phyloP scores from a whole-genome alignment of 92 coral and sea anemone species.

The Paramuricea clavata region DNA sequence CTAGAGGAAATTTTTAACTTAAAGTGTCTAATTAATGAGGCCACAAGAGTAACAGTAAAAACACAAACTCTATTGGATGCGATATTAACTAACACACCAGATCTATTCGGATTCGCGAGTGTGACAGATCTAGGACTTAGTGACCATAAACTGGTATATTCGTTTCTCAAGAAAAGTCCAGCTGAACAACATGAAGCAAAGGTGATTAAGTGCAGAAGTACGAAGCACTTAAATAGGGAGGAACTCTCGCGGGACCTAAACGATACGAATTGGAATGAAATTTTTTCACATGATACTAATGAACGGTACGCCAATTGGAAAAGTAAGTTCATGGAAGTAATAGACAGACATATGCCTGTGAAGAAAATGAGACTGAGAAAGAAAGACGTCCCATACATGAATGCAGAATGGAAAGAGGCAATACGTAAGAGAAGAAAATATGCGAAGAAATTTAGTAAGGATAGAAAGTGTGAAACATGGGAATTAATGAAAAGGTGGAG shows the following conservation, averaged over 20 bases:
- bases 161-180: neutral
- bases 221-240: neutral
- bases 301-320: neutral
- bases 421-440: conserved; percentile 58
- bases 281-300: too few relatives aligned
- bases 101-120: neutral
- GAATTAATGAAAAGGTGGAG: conserved; percentile 54
- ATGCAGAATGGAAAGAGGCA: conserved; percentile 64
- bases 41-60: neutral
- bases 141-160: neutral
- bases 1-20: conserved; percentile 59
- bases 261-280: neutral
- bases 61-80: neutral
- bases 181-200: too few relatives aligned
- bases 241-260: neutral
- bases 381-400: conserved; percentile 59
- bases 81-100: neutral
- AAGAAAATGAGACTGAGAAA: conserved; percentile 59
- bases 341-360: conserved; percentile 25
- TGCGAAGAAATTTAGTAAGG: conserved; percentile 59
- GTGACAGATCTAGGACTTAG: too few relatives aligned
- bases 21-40: neutral
- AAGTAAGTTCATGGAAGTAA: neutral
- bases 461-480: conserved; percentile 27
- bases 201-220: neutral